A percentile compares a stretch with the other conserved stretches of the same genome.
phyloP scores from a whole-genome alignment of 2,797 vertebrate species.

The Mormyrops attenuatus region DNA sequence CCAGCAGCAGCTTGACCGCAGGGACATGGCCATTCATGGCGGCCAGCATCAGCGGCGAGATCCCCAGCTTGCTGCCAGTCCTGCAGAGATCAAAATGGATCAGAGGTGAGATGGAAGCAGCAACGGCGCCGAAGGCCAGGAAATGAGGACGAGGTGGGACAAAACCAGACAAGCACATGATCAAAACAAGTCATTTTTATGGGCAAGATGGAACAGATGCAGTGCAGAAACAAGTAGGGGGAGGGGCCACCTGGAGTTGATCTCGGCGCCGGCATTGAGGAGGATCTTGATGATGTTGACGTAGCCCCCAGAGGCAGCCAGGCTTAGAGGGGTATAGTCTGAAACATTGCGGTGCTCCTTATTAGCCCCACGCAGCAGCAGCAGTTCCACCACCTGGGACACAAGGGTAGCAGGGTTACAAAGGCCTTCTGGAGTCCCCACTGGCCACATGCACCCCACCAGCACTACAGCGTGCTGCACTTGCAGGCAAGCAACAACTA shows the following conservation, averaged over 20 bases:
- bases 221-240: background rate
- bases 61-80: constrained; percentile 96
- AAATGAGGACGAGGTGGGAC: background rate
- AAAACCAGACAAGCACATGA: background rate
- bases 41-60: constrained; percentile 97
- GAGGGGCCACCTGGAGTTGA: constrained; percentile 84
- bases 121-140: background rate
- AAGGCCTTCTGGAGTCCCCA: background rate
- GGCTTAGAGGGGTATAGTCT: constrained; percentile 94
- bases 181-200: background rate
- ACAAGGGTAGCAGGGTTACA: background rate
- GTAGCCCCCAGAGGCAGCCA: constrained; percentile 96
- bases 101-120: background rate
- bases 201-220: background rate
- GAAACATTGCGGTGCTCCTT: constrained; percentile 98
- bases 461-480: background rate
- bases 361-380: constrained; percentile 93
- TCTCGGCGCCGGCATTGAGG: constrained; percentile 95
- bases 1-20: constrained; percentile 90
- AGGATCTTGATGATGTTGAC: constrained; percentile 99
- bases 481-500: constrained; percentile 33
- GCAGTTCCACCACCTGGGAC: constrained; percentile 86
- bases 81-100: constrained; percentile 47
- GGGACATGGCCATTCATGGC: constrained; percentile 98
- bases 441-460: background rate